Evolutionary conservation across 1,140 invertebrate species (phyloP), one percentile per base, ranked within the genome.

Genomic region (Lasioglossum albipes): DNA sequence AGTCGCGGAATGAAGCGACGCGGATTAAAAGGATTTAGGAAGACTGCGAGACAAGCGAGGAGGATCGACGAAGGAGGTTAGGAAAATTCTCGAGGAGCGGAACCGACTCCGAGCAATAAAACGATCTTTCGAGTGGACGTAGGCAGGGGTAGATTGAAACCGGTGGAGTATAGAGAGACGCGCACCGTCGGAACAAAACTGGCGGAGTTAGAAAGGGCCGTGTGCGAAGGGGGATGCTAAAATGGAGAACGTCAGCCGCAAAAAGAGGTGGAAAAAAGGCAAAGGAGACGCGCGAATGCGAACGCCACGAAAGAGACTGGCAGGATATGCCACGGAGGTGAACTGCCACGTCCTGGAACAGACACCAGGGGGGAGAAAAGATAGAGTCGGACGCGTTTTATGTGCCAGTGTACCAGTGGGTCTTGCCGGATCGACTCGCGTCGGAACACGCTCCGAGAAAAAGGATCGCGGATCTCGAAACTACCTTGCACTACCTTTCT

Each of bases 121-220:
- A 65, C 20, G 59, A 64, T 52, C 31, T 68, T 27, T 36, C 36
- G 49, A 64, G 27, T 18, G 45, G 41, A 27, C 16, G 5, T 49
- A 49, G 36, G 45, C 45, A 49, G 54, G 62, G 27, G 69, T 72
- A 70, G 77, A 85, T 80, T 57, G 75, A 77, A 86, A 82, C 75
- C 74, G 79, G 79, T 75, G 71, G 71, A 71, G 79, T 41, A 79
- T 79, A 71, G 22, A 42, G 83, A 41, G 57, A 81, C 42, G 72
- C 31, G 71, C 71, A n/a, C 61, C 36, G 36, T 36, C 36, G 36
- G 67, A 82, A 82, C 67, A 70, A 85, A 79, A 75, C 67, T 65
- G 76, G 74, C 45, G 36, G n/a, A 49, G 75, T 82, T 61, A 77
- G 72, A 84, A 84, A 57, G 83, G 71, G 68, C 31, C 66, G 75